Base-by-base conservation (phyloP, 2,888 invertebrate species). In the Cryptocheilus praepositus region DNA sequence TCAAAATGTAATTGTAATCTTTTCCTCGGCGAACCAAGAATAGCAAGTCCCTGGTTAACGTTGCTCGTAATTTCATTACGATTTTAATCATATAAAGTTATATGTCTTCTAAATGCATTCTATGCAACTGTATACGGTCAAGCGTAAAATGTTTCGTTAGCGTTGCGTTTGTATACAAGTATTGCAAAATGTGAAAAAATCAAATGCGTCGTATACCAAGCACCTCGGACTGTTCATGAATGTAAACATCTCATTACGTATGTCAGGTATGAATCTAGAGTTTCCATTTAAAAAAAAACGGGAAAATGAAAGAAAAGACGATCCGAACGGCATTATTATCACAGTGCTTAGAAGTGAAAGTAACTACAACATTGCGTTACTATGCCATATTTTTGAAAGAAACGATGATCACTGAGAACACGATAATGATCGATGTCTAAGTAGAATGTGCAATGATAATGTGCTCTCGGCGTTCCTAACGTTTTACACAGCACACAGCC, bases 291-390 rank as follows among this genome's bases (percentile, higher is more conserved):
- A 61, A 61, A 58, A 44, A 62, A 36, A 36, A 36, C 1, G 36
- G 36, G 36, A 7, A 11, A 36, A 7, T n/a, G n/a, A 36, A 11
- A 11, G 36, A 11, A 36, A 36, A 11, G 11, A 52, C 25, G 36
- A 67, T 70, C 61, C 56, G 60, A 69, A 66, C 62, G 61, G 22
- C 64, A 51, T 67, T 60, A 54, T 69, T 76, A 76, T 76, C 76
- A 76, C 75, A 75, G 76, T 36, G 36, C 57, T 73, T 71, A 59
- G 21, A 71, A 60, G 60, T 73, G 71, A 67, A 75, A 73, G 63
- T 67, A 43, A 68, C 71, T 65, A 28, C 65, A 66, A 73, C 61
- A 65, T 65, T 67, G 61, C 62, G 61, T 53, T 22, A 43, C 67
- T 64, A 66, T 46, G 57, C 61, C 19, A 61, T 63, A 52, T 54